Conservation (phyloP, 2,797 vertebrate species). For the Cuniculus paca region DNA sequence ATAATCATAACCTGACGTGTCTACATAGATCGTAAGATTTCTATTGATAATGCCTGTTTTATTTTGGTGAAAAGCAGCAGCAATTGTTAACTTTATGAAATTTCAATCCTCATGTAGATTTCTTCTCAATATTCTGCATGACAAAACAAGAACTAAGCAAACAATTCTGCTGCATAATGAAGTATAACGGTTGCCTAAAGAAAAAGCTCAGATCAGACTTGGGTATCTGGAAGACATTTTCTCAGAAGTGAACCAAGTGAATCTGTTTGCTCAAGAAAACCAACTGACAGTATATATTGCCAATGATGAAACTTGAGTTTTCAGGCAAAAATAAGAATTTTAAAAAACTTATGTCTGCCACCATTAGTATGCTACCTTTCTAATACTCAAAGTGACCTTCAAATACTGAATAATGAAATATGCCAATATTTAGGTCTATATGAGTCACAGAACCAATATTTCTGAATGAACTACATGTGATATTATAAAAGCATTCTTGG, state of each 20-base stretch:
- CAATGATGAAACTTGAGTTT: slow-evolving; percentile 39
- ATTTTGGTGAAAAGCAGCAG: slow-evolving; percentile 48
- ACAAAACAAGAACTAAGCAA: slow-evolving; percentile 62
- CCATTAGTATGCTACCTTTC: background rate
- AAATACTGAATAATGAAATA: slow-evolving; percentile 52
- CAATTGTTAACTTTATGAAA: slow-evolving; percentile 52
- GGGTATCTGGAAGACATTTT: background rate
- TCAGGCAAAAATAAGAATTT: slow-evolving; percentile 48
- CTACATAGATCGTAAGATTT: slow-evolving; percentile 8
- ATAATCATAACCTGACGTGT: background rate
- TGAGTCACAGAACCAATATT: slow-evolving; percentile 52
- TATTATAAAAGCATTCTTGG: slow-evolving; percentile 40
- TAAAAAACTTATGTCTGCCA: background rate
- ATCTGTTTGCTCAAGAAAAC: slow-evolving; percentile 54
- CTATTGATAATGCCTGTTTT: slow-evolving; percentile 34
- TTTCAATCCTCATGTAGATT: background rate
- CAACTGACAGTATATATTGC: background rate
- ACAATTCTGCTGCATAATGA: background rate
- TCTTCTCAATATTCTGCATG: slow-evolving; percentile 25
- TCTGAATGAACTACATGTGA: slow-evolving; percentile 45
- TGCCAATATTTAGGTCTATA: slow-evolving; percentile 15
- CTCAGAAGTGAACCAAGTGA: slow-evolving; percentile 60
- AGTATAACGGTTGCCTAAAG: background rate
- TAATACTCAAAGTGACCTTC: slow-evolving; percentile 15
- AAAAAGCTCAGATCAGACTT: slow-evolving; percentile 49